Evolutionary conservation across 2,113 vertebrate genomes (phyloP), one percentile per base, ranked within the genome.

Genomic region (Hippotragus niger): DNA sequence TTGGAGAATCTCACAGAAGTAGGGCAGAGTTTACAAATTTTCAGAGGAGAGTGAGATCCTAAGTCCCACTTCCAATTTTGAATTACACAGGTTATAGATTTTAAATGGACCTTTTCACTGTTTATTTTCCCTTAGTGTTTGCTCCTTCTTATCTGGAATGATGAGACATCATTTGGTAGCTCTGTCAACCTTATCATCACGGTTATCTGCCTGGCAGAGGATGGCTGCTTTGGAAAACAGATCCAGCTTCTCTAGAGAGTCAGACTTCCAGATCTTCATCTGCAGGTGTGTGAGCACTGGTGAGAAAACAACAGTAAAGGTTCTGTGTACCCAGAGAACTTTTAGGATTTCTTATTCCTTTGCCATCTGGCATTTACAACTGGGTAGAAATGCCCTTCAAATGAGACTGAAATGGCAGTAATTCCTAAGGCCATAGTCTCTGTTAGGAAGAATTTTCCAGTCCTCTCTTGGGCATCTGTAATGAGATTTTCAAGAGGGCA

Each of bases 131-230:
- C 90, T 88, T 78, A 36, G 92, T 1, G 4, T 93, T 97, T 85
- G 31, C 52, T 88, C 85, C 64, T 62, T 96, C 97, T 98, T 94
- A 97, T 97, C 92, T 97, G 96, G 95, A 97, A 95, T 88, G 64
- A 97, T 88, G 82, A 94, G 97, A 64, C 97, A 93, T 97, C 97
- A 97, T 95, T 92, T 98, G 98, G 93, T 95, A 96, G 96, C 95
- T 96, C 98, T 98, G 97, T 97, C 98, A 98, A 96, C 60, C 96
- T 96, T 93, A 92, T 67, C 81, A 97, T 95, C 76, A 76, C 0
- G 1, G n/a, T 40, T 71, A 36, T 40, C 67, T 43, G 71, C 71
- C 23, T 76, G 71, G 71, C 71, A 43, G 71, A 76, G 40, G 71
- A 76, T 43, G 40, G 40, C 71, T 76, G 36, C 71, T 76, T 76